Evolutionary conservation across 2,888 invertebrate genomes (phyloP).

Genomic region (Lamellibrachia satsuma): DNA sequence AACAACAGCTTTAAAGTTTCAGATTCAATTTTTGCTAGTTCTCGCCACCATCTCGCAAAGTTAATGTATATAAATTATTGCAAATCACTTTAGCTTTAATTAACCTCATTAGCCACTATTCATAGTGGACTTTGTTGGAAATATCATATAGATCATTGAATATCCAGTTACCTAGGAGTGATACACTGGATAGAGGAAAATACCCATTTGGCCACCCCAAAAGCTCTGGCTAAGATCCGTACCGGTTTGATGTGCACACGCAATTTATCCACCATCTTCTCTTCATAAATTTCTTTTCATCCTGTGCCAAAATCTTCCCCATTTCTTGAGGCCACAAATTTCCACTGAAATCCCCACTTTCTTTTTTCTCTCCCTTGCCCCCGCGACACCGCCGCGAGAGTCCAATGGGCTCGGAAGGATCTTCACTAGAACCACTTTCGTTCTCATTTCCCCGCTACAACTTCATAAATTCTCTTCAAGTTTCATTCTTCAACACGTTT

Average conservation of each 20-base stretch:
- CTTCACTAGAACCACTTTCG: conserved; percentile 12
- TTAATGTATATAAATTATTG: neutral
- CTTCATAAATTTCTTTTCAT: conserved; percentile 17
- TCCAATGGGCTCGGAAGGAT: neutral
- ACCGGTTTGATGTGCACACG: neutral
- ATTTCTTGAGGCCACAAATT: neutral
- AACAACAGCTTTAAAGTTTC: neutral
- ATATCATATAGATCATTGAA: neutral
- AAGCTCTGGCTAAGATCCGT: conserved; percentile 10
- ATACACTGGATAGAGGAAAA: neutral
- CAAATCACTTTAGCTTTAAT: neutral
- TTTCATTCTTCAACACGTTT: conserved; percentile 17
- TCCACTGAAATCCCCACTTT: neutral
- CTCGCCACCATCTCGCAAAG: neutral
- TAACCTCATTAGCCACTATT: neutral
- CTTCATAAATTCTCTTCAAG: neutral
- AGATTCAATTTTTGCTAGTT: neutral
- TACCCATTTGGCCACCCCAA: neutral
- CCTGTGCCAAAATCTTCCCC: neutral
- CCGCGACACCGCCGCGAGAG: conserved; percentile 10
- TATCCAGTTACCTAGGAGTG: neutral
- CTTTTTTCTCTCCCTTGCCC: neutral
- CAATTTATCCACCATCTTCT: conserved; percentile 10
- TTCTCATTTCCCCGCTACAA: conserved; percentile 5
- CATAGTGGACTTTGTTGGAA: neutral